Evolutionary conservation across 1,140 invertebrate species (phyloP).

Genomic region (Drosophila pandora): DNA sequence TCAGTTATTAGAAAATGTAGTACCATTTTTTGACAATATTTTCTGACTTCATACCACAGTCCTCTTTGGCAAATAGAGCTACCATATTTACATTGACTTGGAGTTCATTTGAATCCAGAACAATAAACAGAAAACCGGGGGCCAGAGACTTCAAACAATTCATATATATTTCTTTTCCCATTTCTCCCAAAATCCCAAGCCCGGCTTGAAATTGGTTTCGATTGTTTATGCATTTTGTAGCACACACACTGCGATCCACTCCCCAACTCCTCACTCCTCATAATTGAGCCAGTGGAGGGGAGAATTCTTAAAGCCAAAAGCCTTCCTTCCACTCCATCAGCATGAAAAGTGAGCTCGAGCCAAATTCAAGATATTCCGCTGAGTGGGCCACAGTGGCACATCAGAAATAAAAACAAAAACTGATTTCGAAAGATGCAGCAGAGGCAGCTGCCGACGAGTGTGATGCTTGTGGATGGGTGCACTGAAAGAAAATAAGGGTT

Average conservation of each 20-base stretch:
- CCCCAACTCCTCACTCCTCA: not conserved
- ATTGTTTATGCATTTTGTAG: conserved; percentile 81
- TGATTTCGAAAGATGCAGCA: conserved; percentile 51
- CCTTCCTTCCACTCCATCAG: conserved; percentile 70
- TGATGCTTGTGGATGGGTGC: conserved; percentile 40
- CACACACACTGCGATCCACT: conserved; percentile 37
- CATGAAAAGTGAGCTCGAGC: conserved; percentile 70
- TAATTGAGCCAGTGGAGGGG: not conserved
- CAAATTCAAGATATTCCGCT: conserved; percentile 53
- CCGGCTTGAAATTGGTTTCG: conserved; percentile 68
- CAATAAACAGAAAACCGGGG: conserved; percentile 64
- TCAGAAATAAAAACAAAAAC: conserved; percentile 48
- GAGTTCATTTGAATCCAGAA: conserved; percentile 62
- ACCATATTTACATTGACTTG: conserved; percentile 60
- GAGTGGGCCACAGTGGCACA: conserved; percentile 61
- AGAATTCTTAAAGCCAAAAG: conserved; percentile 64
- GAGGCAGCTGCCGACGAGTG: conserved; percentile 29
- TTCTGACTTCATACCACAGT: conserved; percentile 40
- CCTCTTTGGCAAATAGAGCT: conserved; percentile 37
- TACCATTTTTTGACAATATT: not conserved
- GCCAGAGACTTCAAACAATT: conserved; percentile 61
- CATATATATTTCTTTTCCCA: conserved; percentile 38
- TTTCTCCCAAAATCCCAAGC: conserved; percentile 42
- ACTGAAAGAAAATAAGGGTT: conserved; percentile 14
- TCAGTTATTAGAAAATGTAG: not conserved